Evolutionary conservation across 2,888 invertebrate genomes (phyloP).

Genomic region (Helobdella robusta): DNA sequence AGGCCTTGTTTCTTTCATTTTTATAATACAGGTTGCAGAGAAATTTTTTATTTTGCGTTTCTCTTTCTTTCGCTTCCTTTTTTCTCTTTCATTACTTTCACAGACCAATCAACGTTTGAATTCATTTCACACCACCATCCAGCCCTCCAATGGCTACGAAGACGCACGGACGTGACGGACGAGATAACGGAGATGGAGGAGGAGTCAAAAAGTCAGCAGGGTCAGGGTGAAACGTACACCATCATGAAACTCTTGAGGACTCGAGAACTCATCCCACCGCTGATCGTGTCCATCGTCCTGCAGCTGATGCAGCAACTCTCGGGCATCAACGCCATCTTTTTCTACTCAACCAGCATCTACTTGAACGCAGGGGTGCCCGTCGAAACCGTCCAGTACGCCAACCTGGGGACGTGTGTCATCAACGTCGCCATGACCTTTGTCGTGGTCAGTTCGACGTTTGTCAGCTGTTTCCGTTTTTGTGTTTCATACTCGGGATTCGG

Average conservation of each 20-base stretch:
- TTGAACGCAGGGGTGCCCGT: conserved; percentile 72
- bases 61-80: no score
- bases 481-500: background rate
- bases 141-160: conserved; percentile 61
- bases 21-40: no score
- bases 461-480: background rate
- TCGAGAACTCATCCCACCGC: conserved; percentile 79
- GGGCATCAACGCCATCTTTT: conserved; percentile 94
- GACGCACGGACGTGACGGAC: conserved; percentile 74
- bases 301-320: conserved; percentile 93
- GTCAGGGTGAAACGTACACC: conserved; percentile 8
- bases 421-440: conserved; percentile 93
- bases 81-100: no score
- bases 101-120: no score
- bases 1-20: no score
- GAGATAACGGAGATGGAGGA: conserved; percentile 96
- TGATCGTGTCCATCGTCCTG: conserved; percentile 88
- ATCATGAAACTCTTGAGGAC: conserved; percentile 56
- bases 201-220: conserved; percentile 54
- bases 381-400: conserved; percentile 84
- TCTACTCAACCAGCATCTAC: conserved; percentile 87
- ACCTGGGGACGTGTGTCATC: conserved; percentile 84
- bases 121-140: no score
- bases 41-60: no score
- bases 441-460: conserved; percentile 38